A percentile compares a stretch with the other conserved stretches of the same genome.
phyloP scores from a whole-genome alignment of 2,797 vertebrate species.

The Hylomyscus alleni region DNA sequence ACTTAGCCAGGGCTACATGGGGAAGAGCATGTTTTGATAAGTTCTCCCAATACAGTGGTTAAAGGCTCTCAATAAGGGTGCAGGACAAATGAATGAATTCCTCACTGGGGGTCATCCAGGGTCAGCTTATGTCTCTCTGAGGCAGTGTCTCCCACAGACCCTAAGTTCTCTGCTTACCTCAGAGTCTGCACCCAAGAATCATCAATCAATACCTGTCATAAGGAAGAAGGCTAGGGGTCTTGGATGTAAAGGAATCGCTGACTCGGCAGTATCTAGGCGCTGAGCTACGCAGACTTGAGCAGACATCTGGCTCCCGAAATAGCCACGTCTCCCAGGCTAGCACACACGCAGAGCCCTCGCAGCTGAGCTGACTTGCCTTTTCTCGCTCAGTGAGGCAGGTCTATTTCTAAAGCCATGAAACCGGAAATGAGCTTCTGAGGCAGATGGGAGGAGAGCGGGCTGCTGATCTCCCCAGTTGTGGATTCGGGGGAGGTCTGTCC shows the following conservation, averaged over 20 bases:
- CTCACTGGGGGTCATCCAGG: not conserved
- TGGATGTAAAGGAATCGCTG: not conserved
- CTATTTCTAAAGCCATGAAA: not conserved
- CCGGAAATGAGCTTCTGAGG: not conserved
- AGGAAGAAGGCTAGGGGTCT: not conserved
- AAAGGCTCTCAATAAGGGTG: not conserved
- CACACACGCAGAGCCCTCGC: not conserved
- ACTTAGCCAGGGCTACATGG: not conserved
- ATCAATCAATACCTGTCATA: not conserved
- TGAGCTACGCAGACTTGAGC: not conserved
- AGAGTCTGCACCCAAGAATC: not conserved
- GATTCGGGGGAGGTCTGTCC: not conserved
- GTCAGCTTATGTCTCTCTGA: not conserved
- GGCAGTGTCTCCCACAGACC: not conserved
- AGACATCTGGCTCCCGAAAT: conserved; percentile 64
- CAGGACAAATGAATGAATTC: too few species aligned
- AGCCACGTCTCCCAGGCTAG: not conserved
- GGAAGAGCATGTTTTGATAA: not conserved
- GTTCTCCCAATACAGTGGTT: not conserved
- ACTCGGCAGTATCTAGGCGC: not conserved
- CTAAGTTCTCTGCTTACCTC: not conserved
- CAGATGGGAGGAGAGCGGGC: not conserved
- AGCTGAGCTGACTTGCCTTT: not conserved
- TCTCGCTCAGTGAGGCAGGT: not conserved
- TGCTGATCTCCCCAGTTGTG: not conserved